Evolutionary conservation across 2,888 invertebrate genomes (phyloP).

Genomic region (Drosophila emarginata): DNA sequence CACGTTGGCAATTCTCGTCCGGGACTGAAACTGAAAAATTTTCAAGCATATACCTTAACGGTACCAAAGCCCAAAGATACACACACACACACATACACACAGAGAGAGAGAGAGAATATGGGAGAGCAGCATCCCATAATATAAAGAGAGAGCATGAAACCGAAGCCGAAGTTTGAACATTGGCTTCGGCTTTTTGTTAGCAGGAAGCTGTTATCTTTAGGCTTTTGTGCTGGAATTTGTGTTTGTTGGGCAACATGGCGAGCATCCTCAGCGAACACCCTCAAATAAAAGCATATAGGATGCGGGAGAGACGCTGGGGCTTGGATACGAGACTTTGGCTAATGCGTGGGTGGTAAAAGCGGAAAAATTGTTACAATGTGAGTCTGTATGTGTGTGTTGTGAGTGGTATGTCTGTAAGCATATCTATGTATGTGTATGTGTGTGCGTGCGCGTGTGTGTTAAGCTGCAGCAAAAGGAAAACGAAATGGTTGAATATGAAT

Average conservation of each 20-base stretch:
- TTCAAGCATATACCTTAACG: slow-evolving; percentile 70
- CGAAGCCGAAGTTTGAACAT: slow-evolving; percentile 21
- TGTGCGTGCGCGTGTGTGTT: not conserved
- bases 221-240: slow-evolving; percentile 72
- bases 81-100: not conserved
- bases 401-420: slow-evolving; percentile 6
- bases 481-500: slow-evolving; percentile 74
- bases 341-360: slow-evolving; percentile 50
- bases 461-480: slow-evolving; percentile 41
- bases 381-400: slow-evolving; percentile 4
- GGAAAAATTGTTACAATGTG: slow-evolving; percentile 55
- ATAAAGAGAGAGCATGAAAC: slow-evolving; percentile 2
- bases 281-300: slow-evolving; percentile 53
- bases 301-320: not conserved
- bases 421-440: slow-evolving; percentile 1
- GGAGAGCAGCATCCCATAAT: slow-evolving; percentile 19
- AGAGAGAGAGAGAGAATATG: slow-evolving; percentile 31
- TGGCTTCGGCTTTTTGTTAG: slow-evolving; percentile 12
- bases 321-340: slow-evolving; percentile 20
- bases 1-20: slow-evolving; percentile 80
- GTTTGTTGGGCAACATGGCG: slow-evolving; percentile 73
- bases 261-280: slow-evolving; percentile 72
- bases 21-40: slow-evolving; percentile 79
- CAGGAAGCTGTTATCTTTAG: slow-evolving; percentile 61
- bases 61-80: slow-evolving; percentile 32